A percentile compares a stretch with the other conserved stretches of the same genome.
These are phyloP conservation scores for Caenorhabditis virilis DNA, from an alignment of 2,888 invertebrate species.

Conservation along the genomic window DNA sequence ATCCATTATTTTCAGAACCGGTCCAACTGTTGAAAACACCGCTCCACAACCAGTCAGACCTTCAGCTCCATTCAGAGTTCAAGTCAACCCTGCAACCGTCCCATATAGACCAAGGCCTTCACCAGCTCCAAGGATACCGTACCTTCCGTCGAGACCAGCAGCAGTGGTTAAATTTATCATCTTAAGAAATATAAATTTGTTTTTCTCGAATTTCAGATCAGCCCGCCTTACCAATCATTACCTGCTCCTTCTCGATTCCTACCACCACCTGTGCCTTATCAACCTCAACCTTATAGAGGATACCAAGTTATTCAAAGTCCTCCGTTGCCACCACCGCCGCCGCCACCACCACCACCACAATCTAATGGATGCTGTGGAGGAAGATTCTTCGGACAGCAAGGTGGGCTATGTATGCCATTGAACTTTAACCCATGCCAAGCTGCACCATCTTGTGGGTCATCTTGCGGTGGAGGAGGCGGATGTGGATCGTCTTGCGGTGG, in stretches of 20 bases:
- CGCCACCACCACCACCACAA: background rate
- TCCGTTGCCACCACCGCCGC: slow-evolving; percentile 12
- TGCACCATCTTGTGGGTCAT: background rate
- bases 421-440: slow-evolving; percentile 33
- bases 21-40: slow-evolving; percentile 24
- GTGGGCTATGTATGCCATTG: slow-evolving; percentile 37
- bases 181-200: too few species aligned
- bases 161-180: slow-evolving; percentile 4
- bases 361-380: slow-evolving; percentile 33
- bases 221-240: slow-evolving; percentile 11
- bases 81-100: slow-evolving; percentile 28
- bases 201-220: too few species aligned
- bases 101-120: slow-evolving; percentile 30
- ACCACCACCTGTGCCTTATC: slow-evolving; percentile 5
- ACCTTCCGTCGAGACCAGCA: slow-evolving; percentile 7
- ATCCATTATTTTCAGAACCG: slow-evolving; percentile 9
- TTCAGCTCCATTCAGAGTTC: slow-evolving; percentile 17
- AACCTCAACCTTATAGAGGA: background rate
- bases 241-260: slow-evolving; percentile 20
- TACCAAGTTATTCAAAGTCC: too few species aligned
- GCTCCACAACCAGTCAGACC: slow-evolving; percentile 17
- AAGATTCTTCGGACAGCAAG: slow-evolving; percentile 33
- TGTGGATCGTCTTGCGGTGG: slow-evolving; percentile 24
- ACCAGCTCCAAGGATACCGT: slow-evolving; percentile 4
- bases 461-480: slow-evolving; percentile 15